Conservation (phyloP, 1,140 invertebrate genomes). For the Phthorimaea operculella region DNA sequence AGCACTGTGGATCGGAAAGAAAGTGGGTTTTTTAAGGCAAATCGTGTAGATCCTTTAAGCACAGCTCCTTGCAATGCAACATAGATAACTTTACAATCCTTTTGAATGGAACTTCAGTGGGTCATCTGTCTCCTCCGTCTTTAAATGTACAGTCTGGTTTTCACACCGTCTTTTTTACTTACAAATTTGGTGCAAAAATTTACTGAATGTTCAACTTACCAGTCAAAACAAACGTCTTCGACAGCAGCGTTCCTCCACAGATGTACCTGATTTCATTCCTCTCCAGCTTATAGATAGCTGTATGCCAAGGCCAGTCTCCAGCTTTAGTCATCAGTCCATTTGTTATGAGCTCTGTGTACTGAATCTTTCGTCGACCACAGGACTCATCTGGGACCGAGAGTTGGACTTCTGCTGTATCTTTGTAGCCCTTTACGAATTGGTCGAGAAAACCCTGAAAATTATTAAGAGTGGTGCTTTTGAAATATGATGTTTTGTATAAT, state of each 20-base stretch:
- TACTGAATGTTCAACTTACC: conserved; percentile 21
- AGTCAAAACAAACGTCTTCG: conserved; percentile 33
- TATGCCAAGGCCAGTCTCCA: conserved; percentile 90
- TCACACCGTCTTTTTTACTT: too few species aligned
- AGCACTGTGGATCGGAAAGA: too few species aligned
- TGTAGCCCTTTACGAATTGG: conserved; percentile 14
- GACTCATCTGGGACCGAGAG: conserved; percentile 12
- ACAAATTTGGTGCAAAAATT: too few species aligned
- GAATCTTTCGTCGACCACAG: conserved; percentile 39
- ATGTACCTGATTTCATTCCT: conserved; percentile 42
- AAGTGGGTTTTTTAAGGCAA: too few species aligned
- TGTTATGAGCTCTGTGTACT: conserved; percentile 37
- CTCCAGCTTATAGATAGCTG: conserved; percentile 79
- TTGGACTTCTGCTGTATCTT: conserved; percentile 19
- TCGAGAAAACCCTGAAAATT: conserved; percentile 26
- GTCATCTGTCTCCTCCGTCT: too few species aligned
- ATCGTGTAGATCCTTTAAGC: too few species aligned
- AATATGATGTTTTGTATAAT: too few species aligned
- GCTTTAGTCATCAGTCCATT: conserved; percentile 44
- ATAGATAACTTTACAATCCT: too few species aligned
- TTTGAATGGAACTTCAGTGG: too few species aligned
- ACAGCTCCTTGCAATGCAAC: too few species aligned
- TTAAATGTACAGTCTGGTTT: too few species aligned
- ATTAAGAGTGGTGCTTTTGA: too few species aligned
- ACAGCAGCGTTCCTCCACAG: conserved; percentile 45